phyloP scores from a whole-genome alignment of 1,140 invertebrate genomes.

The Drosophila kohkoa region DNA sequence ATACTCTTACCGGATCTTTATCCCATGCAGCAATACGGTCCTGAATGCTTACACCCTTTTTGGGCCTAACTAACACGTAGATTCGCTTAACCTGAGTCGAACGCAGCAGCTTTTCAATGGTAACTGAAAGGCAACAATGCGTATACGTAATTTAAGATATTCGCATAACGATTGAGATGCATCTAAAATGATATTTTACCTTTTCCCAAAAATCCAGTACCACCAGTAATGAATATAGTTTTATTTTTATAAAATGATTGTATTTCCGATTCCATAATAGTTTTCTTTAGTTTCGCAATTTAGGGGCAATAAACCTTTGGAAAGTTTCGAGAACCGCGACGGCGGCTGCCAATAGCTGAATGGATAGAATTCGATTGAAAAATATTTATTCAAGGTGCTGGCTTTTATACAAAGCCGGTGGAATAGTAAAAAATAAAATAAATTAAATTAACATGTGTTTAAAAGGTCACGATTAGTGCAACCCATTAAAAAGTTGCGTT shows the following conservation, averaged over 20 bases:
- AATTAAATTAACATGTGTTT: background rate
- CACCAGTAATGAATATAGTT: slow-evolving; percentile 51
- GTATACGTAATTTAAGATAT: background rate
- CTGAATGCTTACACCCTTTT: slow-evolving; percentile 90
- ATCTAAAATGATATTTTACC: slow-evolving; percentile 14
- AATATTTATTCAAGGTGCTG: background rate
- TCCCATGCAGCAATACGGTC: slow-evolving; percentile 88
- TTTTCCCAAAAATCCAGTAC: slow-evolving; percentile 57
- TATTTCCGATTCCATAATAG: slow-evolving; percentile 42
- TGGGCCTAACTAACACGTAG: slow-evolving; percentile 90
- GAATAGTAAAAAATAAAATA: background rate
- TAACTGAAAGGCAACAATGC: slow-evolving; percentile 69
- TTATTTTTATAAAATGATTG: slow-evolving; percentile 54
- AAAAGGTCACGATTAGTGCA: slow-evolving; percentile 1
- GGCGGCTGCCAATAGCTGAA: background rate
- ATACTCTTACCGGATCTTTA: slow-evolving; percentile 81
- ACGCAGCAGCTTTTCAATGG: slow-evolving; percentile 92
- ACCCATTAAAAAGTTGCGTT: background rate
- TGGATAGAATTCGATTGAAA: background rate
- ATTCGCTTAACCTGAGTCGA: slow-evolving; percentile 90
- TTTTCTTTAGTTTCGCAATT: background rate
- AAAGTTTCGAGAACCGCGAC: too few species aligned
- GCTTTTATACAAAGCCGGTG: background rate
- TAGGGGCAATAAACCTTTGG: background rate
- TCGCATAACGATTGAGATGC: background rate